These are phyloP conservation scores for Sinodicranocentrus sp. DNA, from an alignment of 2,888 invertebrate species.

Conservation along the genomic window DNA sequence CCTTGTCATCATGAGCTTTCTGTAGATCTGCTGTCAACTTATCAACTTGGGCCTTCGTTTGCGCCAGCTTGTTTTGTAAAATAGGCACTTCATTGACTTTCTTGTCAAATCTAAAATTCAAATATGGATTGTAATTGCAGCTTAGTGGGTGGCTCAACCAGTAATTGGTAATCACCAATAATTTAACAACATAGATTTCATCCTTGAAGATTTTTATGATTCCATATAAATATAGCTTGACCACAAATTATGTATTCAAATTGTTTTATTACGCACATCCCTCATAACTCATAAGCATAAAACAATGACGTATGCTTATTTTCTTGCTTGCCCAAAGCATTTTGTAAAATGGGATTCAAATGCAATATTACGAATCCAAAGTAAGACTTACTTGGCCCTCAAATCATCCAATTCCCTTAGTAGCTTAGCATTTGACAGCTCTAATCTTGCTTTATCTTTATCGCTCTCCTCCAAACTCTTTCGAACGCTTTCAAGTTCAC, in stretches of 20 bases:
- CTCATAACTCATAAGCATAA: no score
- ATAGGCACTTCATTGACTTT: slow-evolving; percentile 69
- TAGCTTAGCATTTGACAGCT: slow-evolving; percentile 62
- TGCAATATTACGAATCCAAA: no score
- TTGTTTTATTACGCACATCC: no score
- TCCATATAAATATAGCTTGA: no score
- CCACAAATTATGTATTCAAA: no score
- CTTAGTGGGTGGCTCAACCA: neutral
- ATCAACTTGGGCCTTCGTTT: slow-evolving; percentile 68
- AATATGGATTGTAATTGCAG: slow-evolving; percentile 1
- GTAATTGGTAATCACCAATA: no score
- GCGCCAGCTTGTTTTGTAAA: slow-evolving; percentile 67
- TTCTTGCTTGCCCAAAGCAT: no score
- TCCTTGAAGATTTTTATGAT: no score
- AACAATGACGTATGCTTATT: no score
- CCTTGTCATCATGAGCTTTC: slow-evolving; percentile 69
- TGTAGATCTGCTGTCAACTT: slow-evolving; percentile 69
- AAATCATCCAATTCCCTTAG: slow-evolving; percentile 69
- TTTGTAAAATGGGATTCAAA: no score
- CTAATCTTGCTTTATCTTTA: slow-evolving; percentile 67
- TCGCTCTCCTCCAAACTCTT: slow-evolving; percentile 70
- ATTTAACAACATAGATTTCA: no score
- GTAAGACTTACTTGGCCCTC: slow-evolving; percentile 61
- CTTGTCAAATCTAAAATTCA: slow-evolving; percentile 67
- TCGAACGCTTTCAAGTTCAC: slow-evolving; percentile 68